A percentile compares a stretch with the other conserved stretches of the same genome.
Evolutionary conservation across 2,113 vertebrate genomes (phyloP).

Genomic region (Cisticola juncidis): DNA sequence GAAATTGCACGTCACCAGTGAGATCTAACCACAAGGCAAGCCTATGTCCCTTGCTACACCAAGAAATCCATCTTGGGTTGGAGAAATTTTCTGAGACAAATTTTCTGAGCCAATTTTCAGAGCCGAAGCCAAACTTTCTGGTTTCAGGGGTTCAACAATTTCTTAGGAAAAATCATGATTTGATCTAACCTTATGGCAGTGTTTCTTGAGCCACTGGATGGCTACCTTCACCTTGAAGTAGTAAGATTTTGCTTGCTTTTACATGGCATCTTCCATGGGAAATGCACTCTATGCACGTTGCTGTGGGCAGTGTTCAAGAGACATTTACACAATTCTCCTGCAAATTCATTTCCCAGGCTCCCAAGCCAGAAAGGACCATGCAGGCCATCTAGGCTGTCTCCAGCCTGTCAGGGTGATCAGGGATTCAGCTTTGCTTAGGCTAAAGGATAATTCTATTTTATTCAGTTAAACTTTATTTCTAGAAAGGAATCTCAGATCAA

Average conservation of each 20-base stretch:
- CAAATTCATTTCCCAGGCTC: neutral
- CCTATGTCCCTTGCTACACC: neutral
- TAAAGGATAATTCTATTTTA: neutral
- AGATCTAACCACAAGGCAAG: neutral
- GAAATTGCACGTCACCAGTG: neutral
- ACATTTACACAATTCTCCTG: neutral
- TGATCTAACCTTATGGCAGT: neutral
- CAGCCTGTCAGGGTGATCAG: neutral
- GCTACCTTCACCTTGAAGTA: neutral
- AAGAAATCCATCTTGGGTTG: neutral
- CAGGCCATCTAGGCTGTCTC: neutral
- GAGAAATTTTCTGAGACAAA: neutral
- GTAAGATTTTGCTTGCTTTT: neutral
- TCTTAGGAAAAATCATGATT: neutral
- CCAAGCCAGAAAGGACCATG: neutral
- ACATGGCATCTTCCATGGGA: neutral
- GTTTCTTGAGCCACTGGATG: neutral
- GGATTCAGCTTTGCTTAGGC: neutral
- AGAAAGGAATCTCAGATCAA: neutral
- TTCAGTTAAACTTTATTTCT: neutral
- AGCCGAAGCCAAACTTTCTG: neutral
- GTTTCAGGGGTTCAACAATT: neutral
- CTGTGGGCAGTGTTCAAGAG: neutral
- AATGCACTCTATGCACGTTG: rapidly evolving
- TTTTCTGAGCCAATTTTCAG: neutral